These are phyloP conservation scores for Acrocephalus arundinaceus DNA, from an alignment of 2,113 vertebrate species.

Conservation along the genomic window DNA sequence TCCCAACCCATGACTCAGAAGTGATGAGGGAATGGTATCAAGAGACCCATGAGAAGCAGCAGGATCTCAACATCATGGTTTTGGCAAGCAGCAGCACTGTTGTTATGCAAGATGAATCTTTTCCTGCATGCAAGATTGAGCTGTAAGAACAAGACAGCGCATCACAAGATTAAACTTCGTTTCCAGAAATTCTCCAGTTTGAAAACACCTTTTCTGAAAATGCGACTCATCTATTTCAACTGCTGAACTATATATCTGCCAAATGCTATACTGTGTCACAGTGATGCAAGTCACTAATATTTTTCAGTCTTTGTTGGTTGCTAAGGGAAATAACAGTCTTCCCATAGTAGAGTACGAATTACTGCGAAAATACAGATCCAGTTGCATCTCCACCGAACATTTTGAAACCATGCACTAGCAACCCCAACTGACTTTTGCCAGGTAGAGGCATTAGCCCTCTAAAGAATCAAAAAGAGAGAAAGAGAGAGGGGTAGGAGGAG, in stretches of 20 bases:
- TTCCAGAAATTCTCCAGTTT: slow-evolving; percentile 74
- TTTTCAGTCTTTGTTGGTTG: slow-evolving; percentile 75
- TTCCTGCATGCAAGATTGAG: slow-evolving; percentile 97
- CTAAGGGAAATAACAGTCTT: slow-evolving; percentile 76
- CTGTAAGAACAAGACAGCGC: slow-evolving; percentile 78
- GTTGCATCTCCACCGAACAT: slow-evolving; percentile 70
- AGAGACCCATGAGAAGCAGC: slow-evolving; percentile 96
- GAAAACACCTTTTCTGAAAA: slow-evolving; percentile 77
- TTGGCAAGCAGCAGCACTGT: slow-evolving; percentile 98
- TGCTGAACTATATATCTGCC: slow-evolving; percentile 76
- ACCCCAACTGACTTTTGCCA: slow-evolving; percentile 76
- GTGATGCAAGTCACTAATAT: slow-evolving; percentile 76
- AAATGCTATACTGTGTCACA: slow-evolving; percentile 74
- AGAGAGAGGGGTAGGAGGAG: slow-evolving; percentile 62
- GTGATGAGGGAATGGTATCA: slow-evolving; percentile 99
- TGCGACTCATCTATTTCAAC: slow-evolving; percentile 69
- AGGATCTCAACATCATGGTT: slow-evolving; percentile 98
- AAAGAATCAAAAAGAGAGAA: slow-evolving; percentile 49
- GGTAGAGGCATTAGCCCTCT: slow-evolving; percentile 74
- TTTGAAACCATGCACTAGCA: slow-evolving; percentile 79
- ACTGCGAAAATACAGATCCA: slow-evolving; percentile 71
- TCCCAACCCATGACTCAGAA: slow-evolving; percentile 96
- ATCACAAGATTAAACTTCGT: slow-evolving; percentile 66
- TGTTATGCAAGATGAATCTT: slow-evolving; percentile 99
- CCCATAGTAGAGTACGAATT: slow-evolving; percentile 72